Evolutionary conservation across 2,888 invertebrate species (phyloP).

Genomic region (Ceraclea dissimilis): DNA sequence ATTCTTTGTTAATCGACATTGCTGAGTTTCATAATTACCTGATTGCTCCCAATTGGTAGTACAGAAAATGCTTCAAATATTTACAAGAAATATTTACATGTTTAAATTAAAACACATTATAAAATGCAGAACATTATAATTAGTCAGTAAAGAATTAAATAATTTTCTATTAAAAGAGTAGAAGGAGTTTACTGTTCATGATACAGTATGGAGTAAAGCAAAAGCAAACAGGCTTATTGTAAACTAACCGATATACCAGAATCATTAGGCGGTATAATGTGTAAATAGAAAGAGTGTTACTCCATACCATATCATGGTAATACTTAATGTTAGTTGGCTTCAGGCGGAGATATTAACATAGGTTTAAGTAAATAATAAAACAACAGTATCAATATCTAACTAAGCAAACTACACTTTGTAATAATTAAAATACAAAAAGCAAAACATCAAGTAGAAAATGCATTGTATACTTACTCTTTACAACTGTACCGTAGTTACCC

Average conservation of each 20-base stretch:
- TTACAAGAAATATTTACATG: constrained; percentile 15
- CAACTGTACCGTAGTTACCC: constrained; percentile 57
- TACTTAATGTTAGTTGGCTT: constrained; percentile 7
- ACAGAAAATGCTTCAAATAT: constrained; percentile 31
- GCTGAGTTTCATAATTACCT: constrained; percentile 21
- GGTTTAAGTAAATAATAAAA: constrained; percentile 5
- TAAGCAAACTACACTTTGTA: not conserved
- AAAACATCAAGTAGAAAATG: constrained; percentile 49
- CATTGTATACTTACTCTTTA: constrained; percentile 63
- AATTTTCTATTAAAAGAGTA: constrained; percentile 9
- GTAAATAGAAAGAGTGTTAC: not conserved
- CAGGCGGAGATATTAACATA: constrained; percentile 13
- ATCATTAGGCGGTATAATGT: not conserved
- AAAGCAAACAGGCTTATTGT: not conserved
- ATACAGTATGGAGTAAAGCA: not conserved
- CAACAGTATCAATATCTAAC: constrained; percentile 7
- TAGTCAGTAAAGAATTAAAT: constrained; percentile 11
- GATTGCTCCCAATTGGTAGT: constrained; percentile 25
- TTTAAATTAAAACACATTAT: constrained; percentile 13
- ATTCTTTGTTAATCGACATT: too few relatives aligned
- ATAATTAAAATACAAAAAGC: constrained; percentile 27
- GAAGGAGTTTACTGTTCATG: not conserved
- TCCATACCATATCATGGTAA: not conserved
- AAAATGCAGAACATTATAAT: constrained; percentile 3
- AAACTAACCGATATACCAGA: not conserved